Evolutionary conservation across 92 coral and sea anemone species (phyloP), one percentile per base, ranked within the genome.

Genomic region (Siderastrea radians): DNA sequence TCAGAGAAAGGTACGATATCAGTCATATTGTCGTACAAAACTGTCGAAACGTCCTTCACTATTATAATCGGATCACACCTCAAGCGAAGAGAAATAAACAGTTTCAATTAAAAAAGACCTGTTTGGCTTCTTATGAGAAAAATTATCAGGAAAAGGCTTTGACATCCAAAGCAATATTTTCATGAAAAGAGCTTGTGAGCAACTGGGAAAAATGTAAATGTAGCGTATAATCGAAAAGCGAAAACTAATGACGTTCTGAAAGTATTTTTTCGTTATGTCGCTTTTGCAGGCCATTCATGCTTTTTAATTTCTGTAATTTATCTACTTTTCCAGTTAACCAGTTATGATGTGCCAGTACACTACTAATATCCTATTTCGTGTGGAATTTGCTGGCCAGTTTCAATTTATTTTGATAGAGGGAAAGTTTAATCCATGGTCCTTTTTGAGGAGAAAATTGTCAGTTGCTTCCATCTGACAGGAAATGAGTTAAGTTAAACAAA

Each of bases 11-110:
- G 45, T 77, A 38, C 44, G 81, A 59, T 46, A 79, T 67, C 10
- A 62, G 49, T 67, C 13, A 43, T n/a, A 75, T 75, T 47, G 38
- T 54, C 64, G 64, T 50, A 14, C 54, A 48, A 3, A 59, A 17
- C 14, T 15, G 3, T 48, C 45, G 47, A 8, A 13, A 61, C 46
- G 46, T 47, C 59, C 71, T 17, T 11, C 47, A 46, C 53, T 13
- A 13, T 16, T 4, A 79, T 49, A 19, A 16, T 48, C 8, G 16
- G 10, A 16, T 16, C 58, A 38, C 72, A 61, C 57, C 69, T 78
- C 16, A 9, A 62, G 71, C 72, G 83, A 46, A 53, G 68, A n/a
- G 38, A 64, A 12, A 79, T 48, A 49, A 79, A 44, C 47, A 43
- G 3, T 62, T 62, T 63, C 55, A 44, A 52, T 17, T 59, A 17